A percentile compares a stretch with the other conserved stretches of the same genome.
Conservation (phyloP, 2,888 invertebrate genomes). For the Philonicus albiceps region DNA sequence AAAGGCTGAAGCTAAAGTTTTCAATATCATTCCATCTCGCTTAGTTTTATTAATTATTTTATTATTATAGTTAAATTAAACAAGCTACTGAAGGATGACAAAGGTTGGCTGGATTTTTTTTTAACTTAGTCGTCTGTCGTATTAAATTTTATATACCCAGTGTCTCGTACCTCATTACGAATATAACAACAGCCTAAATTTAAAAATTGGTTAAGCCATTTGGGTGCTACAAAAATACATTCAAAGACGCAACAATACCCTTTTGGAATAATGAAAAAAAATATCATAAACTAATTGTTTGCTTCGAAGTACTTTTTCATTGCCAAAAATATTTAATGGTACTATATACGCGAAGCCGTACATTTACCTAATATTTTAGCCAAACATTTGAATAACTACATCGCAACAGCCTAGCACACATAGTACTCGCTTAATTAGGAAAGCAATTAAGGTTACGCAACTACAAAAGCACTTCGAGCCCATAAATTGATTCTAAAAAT, state of each 20-base stretch:
- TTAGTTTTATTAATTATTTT: too few relatives aligned
- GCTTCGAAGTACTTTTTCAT: neutral
- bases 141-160: neutral
- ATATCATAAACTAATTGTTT: neutral
- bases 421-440: neutral
- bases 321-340: neutral
- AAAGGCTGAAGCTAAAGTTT: too few relatives aligned
- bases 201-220: too few relatives aligned
- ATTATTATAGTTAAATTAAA: too few relatives aligned
- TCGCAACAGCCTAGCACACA: neutral
- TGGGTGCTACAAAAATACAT: neutral
- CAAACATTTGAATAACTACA: neutral
- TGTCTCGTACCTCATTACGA: neutral
- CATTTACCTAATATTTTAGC: neutral
- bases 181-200: too few relatives aligned
- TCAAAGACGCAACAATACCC: neutral
- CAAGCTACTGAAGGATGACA: too few relatives aligned
- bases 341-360: neutral
- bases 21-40: too few relatives aligned
- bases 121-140: too few relatives aligned
- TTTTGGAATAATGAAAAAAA: neutral
- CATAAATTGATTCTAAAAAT: neutral
- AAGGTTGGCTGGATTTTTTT: too few relatives aligned
- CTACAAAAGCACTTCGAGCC: neutral
- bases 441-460: neutral